Evolutionary conservation across 2,888 invertebrate genomes (phyloP).

Genomic region (Ichneumon xanthorius): DNA sequence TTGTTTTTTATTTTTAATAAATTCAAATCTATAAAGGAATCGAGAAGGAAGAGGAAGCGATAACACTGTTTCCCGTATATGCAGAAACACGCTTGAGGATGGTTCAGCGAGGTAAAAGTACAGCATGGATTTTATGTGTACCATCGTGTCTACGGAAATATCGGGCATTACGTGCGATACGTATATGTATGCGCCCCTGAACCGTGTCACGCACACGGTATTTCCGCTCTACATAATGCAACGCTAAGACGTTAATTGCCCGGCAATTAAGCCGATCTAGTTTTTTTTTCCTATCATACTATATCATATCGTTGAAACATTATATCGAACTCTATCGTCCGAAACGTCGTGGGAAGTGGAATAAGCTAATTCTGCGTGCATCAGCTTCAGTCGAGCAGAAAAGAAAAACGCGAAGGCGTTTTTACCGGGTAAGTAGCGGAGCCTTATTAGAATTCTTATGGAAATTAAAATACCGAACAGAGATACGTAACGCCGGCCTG

Average conservation of each 20-base stretch:
- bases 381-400: neutral
- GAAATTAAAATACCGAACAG: neutral
- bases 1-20: constrained; percentile 6
- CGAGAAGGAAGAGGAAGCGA: neutral
- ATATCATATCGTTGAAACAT: neutral
- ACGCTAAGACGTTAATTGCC: constrained; percentile 73
- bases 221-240: constrained; percentile 82
- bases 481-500: neutral
- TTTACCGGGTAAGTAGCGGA: neutral
- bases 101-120: neutral
- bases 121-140: constrained; percentile 11
- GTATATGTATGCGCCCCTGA: constrained; percentile 67
- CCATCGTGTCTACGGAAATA: constrained; percentile 56
- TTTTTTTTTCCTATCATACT: constrained; percentile 65
- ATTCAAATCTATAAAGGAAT: constrained; percentile 32
- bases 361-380: neutral
- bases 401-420: neutral
- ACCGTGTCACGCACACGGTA: constrained; percentile 76
- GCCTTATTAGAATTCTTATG: neutral
- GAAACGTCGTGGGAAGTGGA: constrained; percentile 33
- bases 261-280: constrained; percentile 76
- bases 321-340: constrained; percentile 45
- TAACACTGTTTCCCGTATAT: neutral
- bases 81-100: neutral
- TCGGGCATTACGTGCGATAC: constrained; percentile 62